Percentiles rank a stretch among this genome's conserved stretches.
These are phyloP conservation scores for Halictus ligatus DNA, from an alignment of 2,888 invertebrate species.

Conservation along the genomic window DNA sequence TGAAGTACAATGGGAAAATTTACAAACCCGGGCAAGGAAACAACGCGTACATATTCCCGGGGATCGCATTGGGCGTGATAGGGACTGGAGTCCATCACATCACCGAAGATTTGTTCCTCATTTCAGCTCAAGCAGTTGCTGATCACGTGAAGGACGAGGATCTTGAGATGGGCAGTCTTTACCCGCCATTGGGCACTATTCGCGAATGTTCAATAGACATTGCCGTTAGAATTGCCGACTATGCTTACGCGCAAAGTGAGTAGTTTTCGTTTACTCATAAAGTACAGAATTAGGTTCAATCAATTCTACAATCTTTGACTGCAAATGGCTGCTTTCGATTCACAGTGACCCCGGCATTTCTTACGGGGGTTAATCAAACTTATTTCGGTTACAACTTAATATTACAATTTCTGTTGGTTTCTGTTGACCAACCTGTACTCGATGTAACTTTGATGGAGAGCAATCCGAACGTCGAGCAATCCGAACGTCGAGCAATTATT, in stretches of 20 bases:
- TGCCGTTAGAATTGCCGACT: slow-evolving; percentile 93
- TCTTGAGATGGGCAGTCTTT: slow-evolving; percentile 94
- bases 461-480: neutral
- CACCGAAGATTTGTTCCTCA: slow-evolving; percentile 96
- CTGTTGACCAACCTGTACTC: neutral
- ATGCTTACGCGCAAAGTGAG: slow-evolving; percentile 94
- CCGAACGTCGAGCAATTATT: neutral
- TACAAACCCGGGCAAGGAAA: slow-evolving; percentile 98
- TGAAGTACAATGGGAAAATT: slow-evolving; percentile 91
- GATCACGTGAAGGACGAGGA: slow-evolving; percentile 93
- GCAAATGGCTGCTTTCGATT: too few relatives aligned
- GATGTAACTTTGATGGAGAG: neutral
- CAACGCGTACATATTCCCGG: slow-evolving; percentile 99
- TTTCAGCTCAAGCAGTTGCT: slow-evolving; percentile 96
- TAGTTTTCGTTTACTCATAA: neutral
- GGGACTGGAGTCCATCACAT: slow-evolving; percentile 97
- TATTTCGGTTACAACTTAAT: neutral
- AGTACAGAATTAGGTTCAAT: neutral
- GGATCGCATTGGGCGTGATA: slow-evolving; percentile 96
- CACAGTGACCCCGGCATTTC: too few relatives aligned
- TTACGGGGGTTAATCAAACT: neutral
- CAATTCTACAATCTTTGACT: too few relatives aligned
- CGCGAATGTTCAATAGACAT: slow-evolving; percentile 95
- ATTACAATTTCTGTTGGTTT: neutral
- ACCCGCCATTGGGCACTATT: slow-evolving; percentile 94